Evolutionary conservation across 2,113 vertebrate species (phyloP).

Genomic region (Vulpes ferrilata): DNA sequence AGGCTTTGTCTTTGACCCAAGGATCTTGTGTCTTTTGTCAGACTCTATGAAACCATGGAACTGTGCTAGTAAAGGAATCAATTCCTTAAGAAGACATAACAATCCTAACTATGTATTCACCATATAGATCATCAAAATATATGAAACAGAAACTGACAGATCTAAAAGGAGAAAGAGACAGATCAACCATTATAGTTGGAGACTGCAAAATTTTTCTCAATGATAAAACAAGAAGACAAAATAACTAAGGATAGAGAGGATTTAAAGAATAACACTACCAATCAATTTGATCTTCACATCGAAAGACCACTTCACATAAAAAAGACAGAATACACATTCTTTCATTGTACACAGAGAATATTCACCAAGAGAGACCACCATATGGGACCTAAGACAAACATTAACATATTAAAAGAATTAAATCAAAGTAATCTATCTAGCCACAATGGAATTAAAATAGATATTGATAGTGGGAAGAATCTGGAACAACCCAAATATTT

Average conservation of each 20-base stretch:
- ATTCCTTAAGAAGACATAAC: background rate
- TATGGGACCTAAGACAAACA: background rate
- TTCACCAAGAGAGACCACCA: background rate
- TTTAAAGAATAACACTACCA: background rate
- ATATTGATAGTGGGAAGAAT: background rate
- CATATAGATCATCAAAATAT: background rate
- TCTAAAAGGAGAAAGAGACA: background rate
- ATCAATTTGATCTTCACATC: background rate
- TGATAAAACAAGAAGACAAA: background rate
- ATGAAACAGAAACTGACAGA: background rate
- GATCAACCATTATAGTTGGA: background rate
- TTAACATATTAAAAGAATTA: background rate
- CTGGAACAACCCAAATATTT: background rate
- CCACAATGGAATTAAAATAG: background rate
- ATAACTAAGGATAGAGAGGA: background rate
- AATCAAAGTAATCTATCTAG: background rate
- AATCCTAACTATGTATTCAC: background rate
- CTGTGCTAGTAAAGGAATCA: conserved; percentile 4
- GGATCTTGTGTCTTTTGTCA: background rate
- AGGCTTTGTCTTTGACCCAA: background rate
- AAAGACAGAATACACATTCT: background rate
- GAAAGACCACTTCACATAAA: background rate
- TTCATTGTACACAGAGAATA: background rate
- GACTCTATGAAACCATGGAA: background rate
- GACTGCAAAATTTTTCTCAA: background rate